Conservation (phyloP, 2,888 invertebrate genomes). For the Cheilosia vulpina region DNA sequence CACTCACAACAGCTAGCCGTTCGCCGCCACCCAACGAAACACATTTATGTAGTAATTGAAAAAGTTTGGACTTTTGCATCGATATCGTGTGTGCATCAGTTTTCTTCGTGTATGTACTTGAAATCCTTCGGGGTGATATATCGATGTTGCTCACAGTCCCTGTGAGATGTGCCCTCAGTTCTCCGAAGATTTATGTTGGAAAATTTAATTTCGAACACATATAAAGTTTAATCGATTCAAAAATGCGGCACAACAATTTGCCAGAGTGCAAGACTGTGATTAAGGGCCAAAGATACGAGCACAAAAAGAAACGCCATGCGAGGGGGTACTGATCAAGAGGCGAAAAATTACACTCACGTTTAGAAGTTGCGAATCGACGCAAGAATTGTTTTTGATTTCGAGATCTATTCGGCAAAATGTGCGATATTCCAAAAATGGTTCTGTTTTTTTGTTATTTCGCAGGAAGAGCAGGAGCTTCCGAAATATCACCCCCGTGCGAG, state of each 20-base stretch:
- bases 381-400: too few species aligned
- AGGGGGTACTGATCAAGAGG: neutral
- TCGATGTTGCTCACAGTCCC: neutral
- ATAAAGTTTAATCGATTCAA: conserved; percentile 58
- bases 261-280: conserved; percentile 30
- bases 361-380: too few species aligned
- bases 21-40: neutral
- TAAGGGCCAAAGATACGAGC: neutral
- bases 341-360: neutral
- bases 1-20: conserved; percentile 7
- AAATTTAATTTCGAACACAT: conserved; percentile 45
- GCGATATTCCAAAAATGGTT: too few species aligned
- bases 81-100: conserved; percentile 47
- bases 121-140: conserved; percentile 18
- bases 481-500: too few species aligned
- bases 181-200: conserved; percentile 18
- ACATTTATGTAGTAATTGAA: conserved; percentile 60
- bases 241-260: conserved; percentile 39
- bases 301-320: neutral
- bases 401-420: too few species aligned
- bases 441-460: too few species aligned
- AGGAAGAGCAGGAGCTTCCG: too few species aligned
- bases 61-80: conserved; percentile 65
- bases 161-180: conserved; percentile 1
- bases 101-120: conserved; percentile 2